Percentiles rank a stretch among this genome's conserved stretches.
These are phyloP conservation scores for Arctopsyche grandis DNA, from an alignment of 1,140 invertebrate species.

Conservation along the genomic window DNA sequence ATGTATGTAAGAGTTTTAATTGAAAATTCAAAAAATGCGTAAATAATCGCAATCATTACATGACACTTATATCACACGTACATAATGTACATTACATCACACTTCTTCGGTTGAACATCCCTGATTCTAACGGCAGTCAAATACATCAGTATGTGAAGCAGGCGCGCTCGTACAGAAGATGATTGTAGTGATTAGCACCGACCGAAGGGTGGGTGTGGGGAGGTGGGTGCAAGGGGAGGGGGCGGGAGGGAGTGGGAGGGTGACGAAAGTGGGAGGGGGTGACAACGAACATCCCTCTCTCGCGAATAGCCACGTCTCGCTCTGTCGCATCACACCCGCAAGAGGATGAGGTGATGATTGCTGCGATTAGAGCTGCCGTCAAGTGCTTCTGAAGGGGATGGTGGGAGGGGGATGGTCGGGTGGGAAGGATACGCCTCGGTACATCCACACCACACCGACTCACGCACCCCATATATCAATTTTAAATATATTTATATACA, in stretches of 20 bases:
- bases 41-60: too few species aligned
- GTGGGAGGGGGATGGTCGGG: not conserved
- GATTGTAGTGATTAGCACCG: slow-evolving; percentile 55
- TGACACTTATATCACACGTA: too few species aligned
- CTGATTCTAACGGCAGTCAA: slow-evolving; percentile 10
- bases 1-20: too few species aligned
- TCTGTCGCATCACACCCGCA: not conserved
- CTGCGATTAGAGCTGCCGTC: slow-evolving; percentile 52
- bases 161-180: slow-evolving; percentile 53
- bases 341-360: slow-evolving; percentile 48
- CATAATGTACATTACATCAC: too few species aligned
- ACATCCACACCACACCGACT: slow-evolving; percentile 6
- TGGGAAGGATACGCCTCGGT: slow-evolving; percentile 20
- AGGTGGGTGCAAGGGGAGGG: not conserved
- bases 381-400: slow-evolving; percentile 31
- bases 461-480: not conserved
- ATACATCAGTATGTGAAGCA: slow-evolving; percentile 53
- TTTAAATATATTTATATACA: not conserved
- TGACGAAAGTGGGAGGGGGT: not conserved
- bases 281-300: not conserved
- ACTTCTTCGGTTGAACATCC: not conserved
- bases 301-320: not conserved
- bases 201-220: not conserved
- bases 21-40: too few species aligned
- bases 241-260: not conserved